These are phyloP conservation scores for Drosophila limbata DNA, from an alignment of 2,888 invertebrate species.

Conservation along the genomic window DNA sequence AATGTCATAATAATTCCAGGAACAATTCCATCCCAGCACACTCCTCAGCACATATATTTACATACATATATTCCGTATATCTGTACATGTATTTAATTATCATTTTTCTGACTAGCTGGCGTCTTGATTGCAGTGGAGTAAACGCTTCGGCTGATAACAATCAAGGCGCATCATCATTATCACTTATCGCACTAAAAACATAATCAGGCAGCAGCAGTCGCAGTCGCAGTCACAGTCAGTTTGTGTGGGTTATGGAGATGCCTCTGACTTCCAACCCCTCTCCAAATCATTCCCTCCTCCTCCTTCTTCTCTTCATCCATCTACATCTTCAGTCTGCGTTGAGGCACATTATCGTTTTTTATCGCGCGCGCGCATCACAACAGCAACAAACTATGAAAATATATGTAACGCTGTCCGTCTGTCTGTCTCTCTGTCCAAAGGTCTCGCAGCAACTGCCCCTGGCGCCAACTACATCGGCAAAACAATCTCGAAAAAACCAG, in stretches of 20 bases:
- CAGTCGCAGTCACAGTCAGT: conserved; percentile 24
- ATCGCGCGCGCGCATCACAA: conserved; percentile 76
- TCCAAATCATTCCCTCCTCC: not conserved
- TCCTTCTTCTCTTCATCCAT: not conserved
- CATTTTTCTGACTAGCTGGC: conserved; percentile 60
- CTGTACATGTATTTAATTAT: conserved; percentile 57
- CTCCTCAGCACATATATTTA: conserved; percentile 17
- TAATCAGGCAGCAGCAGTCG: conserved; percentile 71
- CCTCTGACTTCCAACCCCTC: conserved; percentile 4
- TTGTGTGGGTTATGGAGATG: conserved; percentile 60
- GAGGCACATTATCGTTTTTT: conserved; percentile 68
- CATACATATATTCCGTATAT: conserved; percentile 5
- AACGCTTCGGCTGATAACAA: conserved; percentile 68
- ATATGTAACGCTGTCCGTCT: conserved; percentile 67
- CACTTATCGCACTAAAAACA: conserved; percentile 81
- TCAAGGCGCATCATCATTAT: conserved; percentile 80
- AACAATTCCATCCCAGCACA: conserved; percentile 45
- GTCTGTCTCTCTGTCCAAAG: conserved; percentile 47
- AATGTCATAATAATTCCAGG: conserved; percentile 84
- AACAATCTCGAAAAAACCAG: conserved; percentile 3
- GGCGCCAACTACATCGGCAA: conserved; percentile 72
- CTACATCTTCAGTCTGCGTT: conserved; percentile 35
- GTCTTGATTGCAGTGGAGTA: conserved; percentile 69
- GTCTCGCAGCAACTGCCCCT: conserved; percentile 49
- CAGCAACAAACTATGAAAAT: conserved; percentile 78